Conservation (phyloP, 2,797 vertebrate species). For the Novumbra hubbsi region DNA sequence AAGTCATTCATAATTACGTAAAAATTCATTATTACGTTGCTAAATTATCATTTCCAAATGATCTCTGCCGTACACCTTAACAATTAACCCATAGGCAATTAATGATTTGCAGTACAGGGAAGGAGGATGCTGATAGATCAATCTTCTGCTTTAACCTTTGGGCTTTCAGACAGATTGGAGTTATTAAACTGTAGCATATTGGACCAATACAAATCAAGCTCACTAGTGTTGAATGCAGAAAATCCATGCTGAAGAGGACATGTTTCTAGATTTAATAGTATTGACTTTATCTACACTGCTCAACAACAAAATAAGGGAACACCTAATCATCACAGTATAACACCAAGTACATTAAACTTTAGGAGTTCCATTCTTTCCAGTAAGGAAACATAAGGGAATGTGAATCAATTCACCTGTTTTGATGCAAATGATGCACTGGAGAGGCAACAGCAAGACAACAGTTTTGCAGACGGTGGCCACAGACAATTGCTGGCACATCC, state of each 20-base stretch:
- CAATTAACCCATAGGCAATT: constrained; percentile 83
- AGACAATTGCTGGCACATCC: no score
- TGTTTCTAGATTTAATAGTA: neutral
- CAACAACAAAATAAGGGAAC: no score
- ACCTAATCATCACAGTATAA: no score
- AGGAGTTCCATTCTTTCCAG: no score
- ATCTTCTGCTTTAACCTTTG: constrained; percentile 71
- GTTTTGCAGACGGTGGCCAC: no score
- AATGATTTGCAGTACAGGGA: constrained; percentile 71
- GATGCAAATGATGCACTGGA: no score
- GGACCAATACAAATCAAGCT: constrained; percentile 74
- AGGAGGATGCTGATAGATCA: constrained; percentile 76
- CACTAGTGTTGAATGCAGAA: constrained; percentile 32
- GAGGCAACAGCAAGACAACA: no score
- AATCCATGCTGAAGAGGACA: constrained; percentile 52
- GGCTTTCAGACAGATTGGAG: constrained; percentile 64
- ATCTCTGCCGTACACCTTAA: constrained; percentile 73
- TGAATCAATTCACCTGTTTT: no score
- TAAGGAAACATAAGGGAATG: no score
- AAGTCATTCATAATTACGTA: no score
- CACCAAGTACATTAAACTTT: no score
- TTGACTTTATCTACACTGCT: no score
- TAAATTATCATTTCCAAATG: constrained; percentile 80
- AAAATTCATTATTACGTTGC: constrained; percentile 81
- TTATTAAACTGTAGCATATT: constrained; percentile 75